Evolutionary conservation across 1,140 invertebrate genomes (phyloP).

Genomic region (Portunus trituberculatus): DNA sequence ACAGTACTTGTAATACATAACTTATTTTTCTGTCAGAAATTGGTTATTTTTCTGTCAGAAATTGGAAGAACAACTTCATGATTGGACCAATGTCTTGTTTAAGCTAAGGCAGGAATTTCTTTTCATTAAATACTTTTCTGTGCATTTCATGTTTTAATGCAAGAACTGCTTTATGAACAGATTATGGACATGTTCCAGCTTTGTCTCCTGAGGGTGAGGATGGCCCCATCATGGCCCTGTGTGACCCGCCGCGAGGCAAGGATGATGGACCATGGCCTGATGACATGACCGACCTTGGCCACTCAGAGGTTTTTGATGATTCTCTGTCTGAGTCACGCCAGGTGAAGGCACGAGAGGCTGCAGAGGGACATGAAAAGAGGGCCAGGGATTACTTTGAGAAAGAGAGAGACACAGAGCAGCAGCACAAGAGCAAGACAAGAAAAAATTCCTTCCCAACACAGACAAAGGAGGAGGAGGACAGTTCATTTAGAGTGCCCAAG

Average conservation of each 20-base stretch:
- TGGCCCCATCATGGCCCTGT: not conserved
- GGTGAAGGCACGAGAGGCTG: constrained; percentile 6
- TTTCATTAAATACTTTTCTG: not conserved
- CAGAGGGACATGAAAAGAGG: constrained; percentile 25
- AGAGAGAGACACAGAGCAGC: not conserved
- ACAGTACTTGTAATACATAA: no score
- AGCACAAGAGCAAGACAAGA: constrained; percentile 34
- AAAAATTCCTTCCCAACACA: constrained; percentile 46
- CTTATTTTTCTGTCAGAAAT: no score
- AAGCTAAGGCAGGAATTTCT: not conserved
- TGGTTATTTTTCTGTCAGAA: no score
- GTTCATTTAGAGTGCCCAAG: not conserved
- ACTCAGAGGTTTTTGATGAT: constrained; percentile 77
- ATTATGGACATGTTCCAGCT: not conserved
- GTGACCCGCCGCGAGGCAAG: constrained; percentile 16
- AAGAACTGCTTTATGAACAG: not conserved
- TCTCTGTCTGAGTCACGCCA: constrained; percentile 76
- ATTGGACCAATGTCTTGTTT: no score
- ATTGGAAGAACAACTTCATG: no score
- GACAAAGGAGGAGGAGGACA: constrained; percentile 48
- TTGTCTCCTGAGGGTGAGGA: constrained; percentile 16
- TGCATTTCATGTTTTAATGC: no score
- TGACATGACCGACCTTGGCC: constrained; percentile 75
- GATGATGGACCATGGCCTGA: constrained; percentile 71
- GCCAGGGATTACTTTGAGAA: not conserved